A percentile compares a stretch with the other conserved stretches of the same genome.
Evolutionary conservation across 2,888 invertebrate species (phyloP).

Genomic region (Maniola hyperantus): DNA sequence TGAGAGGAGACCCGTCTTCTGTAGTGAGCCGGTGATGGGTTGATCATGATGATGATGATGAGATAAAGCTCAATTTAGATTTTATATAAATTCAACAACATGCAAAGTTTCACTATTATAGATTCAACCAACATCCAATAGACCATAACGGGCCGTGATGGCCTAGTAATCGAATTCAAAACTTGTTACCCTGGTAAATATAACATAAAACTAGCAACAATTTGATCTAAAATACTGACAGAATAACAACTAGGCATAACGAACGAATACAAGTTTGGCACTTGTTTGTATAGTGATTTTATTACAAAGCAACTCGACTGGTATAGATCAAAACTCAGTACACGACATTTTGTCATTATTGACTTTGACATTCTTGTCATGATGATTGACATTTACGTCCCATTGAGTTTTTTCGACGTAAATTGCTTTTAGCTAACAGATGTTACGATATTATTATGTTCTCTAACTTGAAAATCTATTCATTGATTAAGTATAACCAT

Average conservation of each 20-base stretch:
- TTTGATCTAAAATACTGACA: slow-evolving; percentile 12
- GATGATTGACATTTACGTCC: not conserved
- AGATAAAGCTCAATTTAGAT: not conserved
- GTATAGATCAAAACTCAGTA: not conserved
- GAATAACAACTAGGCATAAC: slow-evolving; percentile 13
- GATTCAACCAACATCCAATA: not conserved
- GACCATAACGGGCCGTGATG: slow-evolving; percentile 13
- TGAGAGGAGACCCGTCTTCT: too few species aligned
- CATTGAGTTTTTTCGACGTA: not conserved
- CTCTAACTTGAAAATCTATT: too few species aligned
- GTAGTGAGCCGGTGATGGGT: too few species aligned
- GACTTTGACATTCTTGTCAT: not conserved
- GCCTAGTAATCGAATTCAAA: slow-evolving; percentile 13
- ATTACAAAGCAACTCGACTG: slow-evolving; percentile 23
- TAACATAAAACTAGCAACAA: slow-evolving; percentile 12
- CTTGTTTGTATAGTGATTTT: slow-evolving; percentile 27
- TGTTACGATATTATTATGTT: too few species aligned
- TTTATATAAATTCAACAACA: not conserved
- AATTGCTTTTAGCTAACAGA: not conserved
- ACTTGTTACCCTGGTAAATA: slow-evolving; percentile 17
- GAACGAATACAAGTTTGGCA: slow-evolving; percentile 21
- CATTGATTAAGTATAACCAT: too few species aligned
- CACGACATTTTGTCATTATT: not conserved
- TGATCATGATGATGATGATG: too few species aligned
- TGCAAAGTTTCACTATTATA: not conserved